These are phyloP conservation scores for Congeria kusceri DNA, from an alignment of 2,888 invertebrate species.

Conservation along the genomic window DNA sequence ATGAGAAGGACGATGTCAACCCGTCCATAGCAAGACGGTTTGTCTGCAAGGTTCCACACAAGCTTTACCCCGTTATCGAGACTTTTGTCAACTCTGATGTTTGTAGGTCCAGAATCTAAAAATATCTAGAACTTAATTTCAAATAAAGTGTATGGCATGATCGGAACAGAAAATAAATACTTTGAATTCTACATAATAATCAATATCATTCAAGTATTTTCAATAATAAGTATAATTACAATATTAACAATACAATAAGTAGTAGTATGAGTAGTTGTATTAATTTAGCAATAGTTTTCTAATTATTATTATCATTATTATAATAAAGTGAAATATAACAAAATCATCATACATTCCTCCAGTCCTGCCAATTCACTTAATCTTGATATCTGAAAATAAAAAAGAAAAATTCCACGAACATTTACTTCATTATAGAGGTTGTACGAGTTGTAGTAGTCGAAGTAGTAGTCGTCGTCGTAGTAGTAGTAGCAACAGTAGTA, in stretches of 20 bases:
- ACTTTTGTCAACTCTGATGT: conserved; percentile 33
- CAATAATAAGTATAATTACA: neutral
- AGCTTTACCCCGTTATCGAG: conserved; percentile 31
- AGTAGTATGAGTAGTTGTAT: neutral
- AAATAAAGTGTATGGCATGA: no score
- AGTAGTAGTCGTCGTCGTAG: neutral
- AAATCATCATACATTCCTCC: conserved; percentile 19
- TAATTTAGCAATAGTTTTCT: no score
- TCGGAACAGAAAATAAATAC: no score
- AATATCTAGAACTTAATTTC: neutral
- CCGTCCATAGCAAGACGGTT: conserved; percentile 44
- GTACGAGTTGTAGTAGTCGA: conserved; percentile 2
- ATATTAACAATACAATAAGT: neutral
- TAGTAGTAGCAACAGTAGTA: neutral
- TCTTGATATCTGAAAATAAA: conserved; percentile 10
- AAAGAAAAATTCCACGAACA: neutral
- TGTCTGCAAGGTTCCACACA: conserved; percentile 46
- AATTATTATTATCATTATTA: no score
- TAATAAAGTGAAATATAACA: neutral
- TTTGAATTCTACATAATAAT: neutral
- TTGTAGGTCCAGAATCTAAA: conserved; percentile 37
- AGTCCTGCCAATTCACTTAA: conserved; percentile 15
- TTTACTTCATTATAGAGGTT: neutral
- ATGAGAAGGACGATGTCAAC: conserved; percentile 31
- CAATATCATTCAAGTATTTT: neutral